Conservation (phyloP, 1,140 invertebrate genomes). For the Tetraneura akinire region DNA sequence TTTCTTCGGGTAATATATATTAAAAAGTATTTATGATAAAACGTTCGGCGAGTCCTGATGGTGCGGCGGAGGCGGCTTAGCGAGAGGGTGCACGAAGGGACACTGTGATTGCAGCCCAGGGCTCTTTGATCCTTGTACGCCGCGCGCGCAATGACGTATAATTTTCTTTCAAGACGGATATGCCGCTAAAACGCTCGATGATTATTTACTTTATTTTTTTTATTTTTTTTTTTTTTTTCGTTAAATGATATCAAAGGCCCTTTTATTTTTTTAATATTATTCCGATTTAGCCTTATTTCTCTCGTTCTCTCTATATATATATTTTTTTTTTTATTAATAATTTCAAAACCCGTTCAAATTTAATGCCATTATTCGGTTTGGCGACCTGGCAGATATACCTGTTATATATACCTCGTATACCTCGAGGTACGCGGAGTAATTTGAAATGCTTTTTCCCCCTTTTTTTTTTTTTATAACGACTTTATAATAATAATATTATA, state of each 20-base stretch:
- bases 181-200: not conserved
- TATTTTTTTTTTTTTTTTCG: not conserved
- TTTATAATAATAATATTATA: too few species aligned
- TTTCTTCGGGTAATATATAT: not conserved
- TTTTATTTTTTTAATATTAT: not conserved
- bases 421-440: too few species aligned
- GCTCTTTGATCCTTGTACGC: conserved; percentile 1
- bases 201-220: conserved; percentile 28
- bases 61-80: too few species aligned
- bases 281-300: too few species aligned
- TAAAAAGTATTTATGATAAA: conserved; percentile 10
- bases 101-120: not conserved
- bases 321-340: too few species aligned
- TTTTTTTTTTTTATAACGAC: too few species aligned
- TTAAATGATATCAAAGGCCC: not conserved
- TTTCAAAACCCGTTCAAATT: too few species aligned
- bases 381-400: not conserved
- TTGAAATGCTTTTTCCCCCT: too few species aligned
- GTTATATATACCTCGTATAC: not conserved
- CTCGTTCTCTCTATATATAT: not conserved
- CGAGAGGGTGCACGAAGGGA: too few species aligned
- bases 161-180: conserved; percentile 1
- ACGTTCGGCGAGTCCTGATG: not conserved
- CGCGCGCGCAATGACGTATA: conserved; percentile 1
- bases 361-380: not conserved